phyloP scores from a whole-genome alignment of 2,888 invertebrate species.

The Lithophane socia region DNA sequence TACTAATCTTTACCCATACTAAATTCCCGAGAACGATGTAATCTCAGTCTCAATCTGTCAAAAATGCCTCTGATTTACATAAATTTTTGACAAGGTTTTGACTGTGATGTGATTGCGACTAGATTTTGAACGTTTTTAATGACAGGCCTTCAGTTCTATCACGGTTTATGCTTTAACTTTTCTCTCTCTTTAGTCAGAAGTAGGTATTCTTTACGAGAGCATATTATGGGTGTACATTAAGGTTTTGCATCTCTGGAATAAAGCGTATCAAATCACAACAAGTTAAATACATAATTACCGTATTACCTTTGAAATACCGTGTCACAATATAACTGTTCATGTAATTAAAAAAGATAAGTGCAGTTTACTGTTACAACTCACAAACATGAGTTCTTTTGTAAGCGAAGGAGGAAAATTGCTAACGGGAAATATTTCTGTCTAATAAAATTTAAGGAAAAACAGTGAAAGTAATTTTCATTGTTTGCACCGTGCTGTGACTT shows the following conservation, averaged over 20 bases:
- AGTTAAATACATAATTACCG: slow-evolving; percentile 2
- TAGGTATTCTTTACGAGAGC: neutral
- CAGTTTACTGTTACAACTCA: neutral
- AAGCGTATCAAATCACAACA: slow-evolving; percentile 37
- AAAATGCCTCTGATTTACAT: neutral
- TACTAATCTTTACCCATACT: neutral
- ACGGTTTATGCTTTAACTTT: neutral
- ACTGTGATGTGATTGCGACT: neutral
- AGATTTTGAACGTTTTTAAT: neutral
- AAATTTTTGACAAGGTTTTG: neutral
- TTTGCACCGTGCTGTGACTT: neutral
- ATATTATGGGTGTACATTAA: neutral
- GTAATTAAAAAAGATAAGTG: neutral
- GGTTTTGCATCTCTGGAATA: slow-evolving; percentile 39
- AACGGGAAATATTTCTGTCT: slow-evolving; percentile 7
- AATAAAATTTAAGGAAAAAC: slow-evolving; percentile 31
- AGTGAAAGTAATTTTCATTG: slow-evolving; percentile 7
- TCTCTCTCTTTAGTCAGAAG: neutral
- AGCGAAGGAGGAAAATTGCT: slow-evolving; percentile 5
- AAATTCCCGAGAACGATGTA: neutral
- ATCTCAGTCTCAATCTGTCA: neutral
- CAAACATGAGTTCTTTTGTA: neutral
- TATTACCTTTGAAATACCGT: neutral
- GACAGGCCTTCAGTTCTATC: neutral
- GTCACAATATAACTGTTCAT: slow-evolving; percentile 4